Base-by-base conservation (phyloP, 1,140 invertebrate genomes). In the Cryptotermes secundus region DNA sequence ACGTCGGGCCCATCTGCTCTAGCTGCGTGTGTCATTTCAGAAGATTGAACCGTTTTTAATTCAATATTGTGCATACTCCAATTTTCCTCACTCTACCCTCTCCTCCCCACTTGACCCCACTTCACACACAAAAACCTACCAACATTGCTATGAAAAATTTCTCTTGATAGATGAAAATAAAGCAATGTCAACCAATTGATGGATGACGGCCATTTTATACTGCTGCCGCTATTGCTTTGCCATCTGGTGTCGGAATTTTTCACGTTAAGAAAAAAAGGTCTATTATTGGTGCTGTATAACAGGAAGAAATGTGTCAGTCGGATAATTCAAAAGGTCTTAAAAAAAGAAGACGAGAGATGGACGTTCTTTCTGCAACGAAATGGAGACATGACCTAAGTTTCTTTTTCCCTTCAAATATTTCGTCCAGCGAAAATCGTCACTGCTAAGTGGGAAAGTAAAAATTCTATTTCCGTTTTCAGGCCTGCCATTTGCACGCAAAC, bases 121-220 rank as follows among this genome's bases (percentile, higher is more conserved):
- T 65, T 65, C 59, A 65, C 59, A 65, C n/a, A 65, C 59, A 65
- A 65, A 65, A 65, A 65, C 59, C 59, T 4, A 65, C 24, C 26
- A 65, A 65, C n/a, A 65, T n/a, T 65, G 59, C 59, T 65, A 65
- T 65, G 59, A 65, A 65, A 65, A 65, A 65, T 65, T 65, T 65
- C 59, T 65, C 59, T 65, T 65, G 59, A 65, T 65, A 12, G 59
- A 65, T 65, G 59, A 65, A 65, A 65, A 65, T 65, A 65, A 65
- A 65, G 59, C 59, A 65, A 65, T 65, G 59, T 65, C 59, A 65
- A 65, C 24, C 59, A 65, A 65, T 65, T 65, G 59, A 65, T 65
- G 59, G 59, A 65, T 65, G 59, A 65, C 59, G 59, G 59, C 59
- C 59, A 65, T 65, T 65, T 65, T 65, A n/a, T n/a, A n/a, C 24